Base-by-base conservation (phyloP, 2,888 invertebrate genomes). In the Helicoverpa assulta region DNA sequence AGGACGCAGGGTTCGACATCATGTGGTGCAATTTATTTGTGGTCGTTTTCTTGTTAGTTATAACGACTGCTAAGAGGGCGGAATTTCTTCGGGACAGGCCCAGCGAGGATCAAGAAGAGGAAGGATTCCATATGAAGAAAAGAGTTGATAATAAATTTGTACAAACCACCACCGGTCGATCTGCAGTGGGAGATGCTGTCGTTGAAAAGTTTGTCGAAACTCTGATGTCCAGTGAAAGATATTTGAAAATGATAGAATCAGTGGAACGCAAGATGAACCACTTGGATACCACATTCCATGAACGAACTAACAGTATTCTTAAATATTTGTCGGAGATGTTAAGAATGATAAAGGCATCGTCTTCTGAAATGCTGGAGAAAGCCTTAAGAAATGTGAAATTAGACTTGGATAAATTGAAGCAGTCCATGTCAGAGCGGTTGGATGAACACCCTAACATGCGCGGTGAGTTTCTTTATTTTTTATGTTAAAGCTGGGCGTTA, bases 181-280 rank as follows among this genome's bases (percentile, higher is more conserved):
- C 77, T 8, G 73, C 73, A 0, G 59, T 79, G 7, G 86, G 88
- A 1, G 93, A 92, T 51, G 81, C 82, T 2, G 89, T 92, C 0
- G 90, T 93, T 0, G 94, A 94, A 68, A 93, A 92, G 60, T 94
- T 95, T 76, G 90, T 94, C 0, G 93, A 94, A 61, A 93, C 91
- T 0, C 82, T 95, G 16, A 88, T 94, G 86, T 82, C 91, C 0
- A 93, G 92, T 65, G 94, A 94, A 68, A 90, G 85, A 73, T 94
- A 94, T 76, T 83, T 94, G 50, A 92, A 91, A 74, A 88, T 92
- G 88, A 89, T 95, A 40, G 93, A 94, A 75, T 81, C 84, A 0
- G 89, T 95, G 14, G 92, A 94, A 63, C 85, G 82, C 16, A 94
- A 92, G 75, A 54, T 95, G 5, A 88, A 83, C 40, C 92, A 92